A percentile compares a stretch with the other conserved stretches of the same genome.
These are phyloP conservation scores for Hydrochoerus hydrochaeris DNA, from an alignment of 2,113 vertebrate genomes.

Conservation along the genomic window DNA sequence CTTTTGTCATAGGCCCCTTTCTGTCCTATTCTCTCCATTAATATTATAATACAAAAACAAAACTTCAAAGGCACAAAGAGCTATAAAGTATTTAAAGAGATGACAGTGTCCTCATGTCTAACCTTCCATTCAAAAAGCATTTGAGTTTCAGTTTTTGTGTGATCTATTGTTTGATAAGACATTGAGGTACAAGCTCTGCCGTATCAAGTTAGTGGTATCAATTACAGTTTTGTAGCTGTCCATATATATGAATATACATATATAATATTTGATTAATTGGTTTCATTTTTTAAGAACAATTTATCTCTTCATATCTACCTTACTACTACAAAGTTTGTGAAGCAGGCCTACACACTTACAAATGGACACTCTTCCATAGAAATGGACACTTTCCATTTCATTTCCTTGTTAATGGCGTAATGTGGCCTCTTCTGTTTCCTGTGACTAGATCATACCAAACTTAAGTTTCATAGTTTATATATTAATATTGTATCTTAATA, in stretches of 20 bases:
- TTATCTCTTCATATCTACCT: slow-evolving; percentile 21
- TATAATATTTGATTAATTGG: neutral
- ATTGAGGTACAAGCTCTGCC: neutral
- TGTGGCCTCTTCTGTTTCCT: neutral
- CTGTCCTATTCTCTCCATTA: slow-evolving; percentile 58
- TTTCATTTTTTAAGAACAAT: slow-evolving; percentile 4
- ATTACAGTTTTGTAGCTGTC: neutral
- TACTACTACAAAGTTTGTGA: neutral
- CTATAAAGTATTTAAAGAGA: slow-evolving; percentile 55
- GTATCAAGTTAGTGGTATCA: neutral
- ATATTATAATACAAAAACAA: slow-evolving; percentile 69
- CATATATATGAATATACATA: neutral
- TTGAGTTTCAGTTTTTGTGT: neutral
- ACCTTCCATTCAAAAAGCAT: slow-evolving; percentile 31
- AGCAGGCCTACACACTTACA: neutral
- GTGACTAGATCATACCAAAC: neutral
- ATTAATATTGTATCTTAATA: slow-evolving; percentile 12
- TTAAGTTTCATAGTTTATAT: slow-evolving; percentile 9
- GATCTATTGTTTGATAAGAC: slow-evolving; percentile 38
- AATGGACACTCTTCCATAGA: neutral
- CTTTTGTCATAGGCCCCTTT: neutral
- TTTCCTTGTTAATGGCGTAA: neutral
- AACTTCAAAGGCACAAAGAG: slow-evolving; percentile 67
- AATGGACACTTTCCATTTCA: neutral
- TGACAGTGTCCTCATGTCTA: neutral